These are phyloP conservation scores for Lacanobia oleracea DNA, from an alignment of 2,888 invertebrate genomes.

Conservation along the genomic window DNA sequence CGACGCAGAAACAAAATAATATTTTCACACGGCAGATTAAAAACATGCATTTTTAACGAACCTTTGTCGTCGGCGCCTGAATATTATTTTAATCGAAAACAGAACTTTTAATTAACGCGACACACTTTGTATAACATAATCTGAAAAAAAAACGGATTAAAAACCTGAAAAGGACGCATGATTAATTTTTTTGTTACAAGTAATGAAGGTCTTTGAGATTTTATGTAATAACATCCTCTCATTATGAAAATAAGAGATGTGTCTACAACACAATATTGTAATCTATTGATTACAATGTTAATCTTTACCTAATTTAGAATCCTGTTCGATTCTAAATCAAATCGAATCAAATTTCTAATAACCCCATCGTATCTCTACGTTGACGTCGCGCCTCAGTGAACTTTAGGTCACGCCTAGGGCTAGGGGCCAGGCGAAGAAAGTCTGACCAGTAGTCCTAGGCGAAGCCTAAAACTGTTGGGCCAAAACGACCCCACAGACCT, in stretches of 20 bases:
- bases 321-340: too few relatives aligned
- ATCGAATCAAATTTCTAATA: too few relatives aligned
- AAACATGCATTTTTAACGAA: slow-evolving; percentile 68
- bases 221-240: not conserved
- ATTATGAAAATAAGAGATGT: not conserved
- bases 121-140: slow-evolving; percentile 54
- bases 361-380: too few relatives aligned
- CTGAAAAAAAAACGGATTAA: slow-evolving; percentile 18
- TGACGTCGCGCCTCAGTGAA: too few relatives aligned
- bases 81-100: slow-evolving; percentile 63
- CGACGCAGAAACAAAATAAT: slow-evolving; percentile 52
- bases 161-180: not conserved
- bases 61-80: slow-evolving; percentile 40
- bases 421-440: too few relatives aligned
- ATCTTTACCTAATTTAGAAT: too few relatives aligned
- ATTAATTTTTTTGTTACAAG: slow-evolving; percentile 3
- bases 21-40: slow-evolving; percentile 62
- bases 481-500: too few relatives aligned
- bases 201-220: slow-evolving; percentile 10
- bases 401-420: too few relatives aligned
- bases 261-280: not conserved
- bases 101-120: slow-evolving; percentile 63
- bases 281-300: too few relatives aligned
- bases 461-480: too few relatives aligned
- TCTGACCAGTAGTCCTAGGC: too few relatives aligned